A percentile compares a stretch with the other conserved stretches of the same genome.
Conservation (phyloP, 2,888 invertebrate species). For the Notodonta ziczac region DNA sequence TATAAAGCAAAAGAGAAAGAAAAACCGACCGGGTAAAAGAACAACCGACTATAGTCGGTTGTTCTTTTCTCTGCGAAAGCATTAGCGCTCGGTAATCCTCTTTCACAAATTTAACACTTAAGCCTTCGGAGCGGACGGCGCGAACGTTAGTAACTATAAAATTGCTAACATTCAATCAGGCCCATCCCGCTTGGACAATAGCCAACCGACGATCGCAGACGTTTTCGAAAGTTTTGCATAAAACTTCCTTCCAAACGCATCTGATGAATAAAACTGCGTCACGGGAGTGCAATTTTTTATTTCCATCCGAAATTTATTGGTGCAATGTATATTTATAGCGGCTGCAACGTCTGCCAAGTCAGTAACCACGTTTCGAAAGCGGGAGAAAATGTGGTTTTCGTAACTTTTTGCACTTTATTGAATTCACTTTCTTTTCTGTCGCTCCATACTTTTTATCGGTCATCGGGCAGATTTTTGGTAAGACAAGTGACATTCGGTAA, state of each 20-base stretch:
- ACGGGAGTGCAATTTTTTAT: conserved; percentile 50
- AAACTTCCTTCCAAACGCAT: conserved; percentile 63
- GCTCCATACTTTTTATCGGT: conserved; percentile 42
- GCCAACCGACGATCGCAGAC: conserved; percentile 66
- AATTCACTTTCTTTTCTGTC: conserved; percentile 43
- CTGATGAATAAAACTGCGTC: conserved; percentile 61
- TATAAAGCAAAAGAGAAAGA: no score
- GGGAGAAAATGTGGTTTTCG: conserved; percentile 44
- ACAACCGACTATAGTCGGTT: no score
- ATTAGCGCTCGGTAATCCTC: not conserved
- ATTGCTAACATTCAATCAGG: conserved; percentile 35
- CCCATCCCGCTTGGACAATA: conserved; percentile 53
- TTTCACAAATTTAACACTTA: conserved; percentile 8
- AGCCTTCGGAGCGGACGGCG: conserved; percentile 6
- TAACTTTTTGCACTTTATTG: conserved; percentile 44
- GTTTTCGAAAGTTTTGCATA: conserved; percentile 64
- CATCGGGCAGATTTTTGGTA: conserved; percentile 34
- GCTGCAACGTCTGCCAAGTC: conserved; percentile 60
- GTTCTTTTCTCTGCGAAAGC: not conserved
- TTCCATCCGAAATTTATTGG: conserved; percentile 58
- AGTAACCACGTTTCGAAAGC: conserved; percentile 47
- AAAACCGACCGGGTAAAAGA: no score
- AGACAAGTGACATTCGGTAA: conserved; percentile 31
- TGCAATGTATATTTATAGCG: conserved; percentile 61
- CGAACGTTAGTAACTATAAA: conserved; percentile 20